These are phyloP conservation scores for Cybosia mesomella DNA, from an alignment of 2,888 invertebrate genomes.

Conservation along the genomic window DNA sequence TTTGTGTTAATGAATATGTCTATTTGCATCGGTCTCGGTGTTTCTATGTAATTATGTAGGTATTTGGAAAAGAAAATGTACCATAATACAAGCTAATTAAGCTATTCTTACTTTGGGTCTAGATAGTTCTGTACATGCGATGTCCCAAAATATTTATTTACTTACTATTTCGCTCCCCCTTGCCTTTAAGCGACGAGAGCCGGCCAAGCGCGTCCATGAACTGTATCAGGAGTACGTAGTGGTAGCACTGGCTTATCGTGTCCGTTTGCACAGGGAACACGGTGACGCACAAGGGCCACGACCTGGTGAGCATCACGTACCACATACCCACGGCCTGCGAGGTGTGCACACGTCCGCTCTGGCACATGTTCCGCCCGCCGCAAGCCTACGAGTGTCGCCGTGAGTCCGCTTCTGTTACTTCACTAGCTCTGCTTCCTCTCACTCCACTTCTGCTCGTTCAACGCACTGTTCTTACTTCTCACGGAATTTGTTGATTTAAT, in stretches of 20 bases:
- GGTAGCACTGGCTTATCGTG: neutral
- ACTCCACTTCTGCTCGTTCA: neutral
- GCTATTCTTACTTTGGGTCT: too few species aligned
- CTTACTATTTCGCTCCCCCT: neutral
- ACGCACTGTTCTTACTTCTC: neutral
- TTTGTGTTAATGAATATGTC: too few species aligned
- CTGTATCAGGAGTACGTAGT: neutral
- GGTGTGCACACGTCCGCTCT: constrained; percentile 98
- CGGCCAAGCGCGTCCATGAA: too few species aligned
- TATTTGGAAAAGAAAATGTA: too few species aligned
- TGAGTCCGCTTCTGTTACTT: constrained; percentile 74
- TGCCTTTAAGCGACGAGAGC: neutral
- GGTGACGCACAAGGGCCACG: constrained; percentile 96
- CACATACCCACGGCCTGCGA: constrained; percentile 99
- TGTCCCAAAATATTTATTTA: too few species aligned
- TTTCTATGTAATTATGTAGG: too few species aligned
- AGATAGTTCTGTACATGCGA: too few species aligned
- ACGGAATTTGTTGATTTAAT: too few species aligned
- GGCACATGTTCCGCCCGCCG: constrained; percentile 99
- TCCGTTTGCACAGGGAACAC: constrained; percentile 82
- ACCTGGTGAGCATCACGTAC: constrained; percentile 97
- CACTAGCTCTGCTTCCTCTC: neutral
- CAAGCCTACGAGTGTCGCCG: constrained; percentile 98
- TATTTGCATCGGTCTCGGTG: too few species aligned
- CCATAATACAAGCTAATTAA: too few species aligned